Evolutionary conservation across 2,113 vertebrate species (phyloP).

Genomic region (Triplophysa tibetana): DNA sequence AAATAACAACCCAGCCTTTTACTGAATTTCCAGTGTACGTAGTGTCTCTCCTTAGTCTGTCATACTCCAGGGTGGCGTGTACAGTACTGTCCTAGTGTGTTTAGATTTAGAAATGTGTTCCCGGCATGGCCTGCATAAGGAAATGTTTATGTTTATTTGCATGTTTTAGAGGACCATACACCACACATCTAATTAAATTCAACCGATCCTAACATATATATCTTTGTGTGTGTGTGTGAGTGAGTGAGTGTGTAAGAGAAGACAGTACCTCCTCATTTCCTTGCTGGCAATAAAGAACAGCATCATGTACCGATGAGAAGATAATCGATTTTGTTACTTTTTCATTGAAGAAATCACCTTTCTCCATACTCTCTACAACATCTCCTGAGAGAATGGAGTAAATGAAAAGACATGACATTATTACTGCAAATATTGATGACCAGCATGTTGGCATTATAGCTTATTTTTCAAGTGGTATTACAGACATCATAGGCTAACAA

Average conservation of each 20-base stretch:
- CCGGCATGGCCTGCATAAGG: constrained; percentile 56
- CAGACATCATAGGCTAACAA: background rate
- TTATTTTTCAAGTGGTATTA: background rate
- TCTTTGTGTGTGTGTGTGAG: constrained; percentile 23
- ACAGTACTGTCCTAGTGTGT: background rate
- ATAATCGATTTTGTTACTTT: constrained; percentile 82
- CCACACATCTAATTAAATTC: background rate
- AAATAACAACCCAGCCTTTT: constrained; percentile 15
- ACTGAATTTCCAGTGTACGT: background rate
- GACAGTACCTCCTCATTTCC: constrained; percentile 38
- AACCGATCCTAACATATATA: background rate
- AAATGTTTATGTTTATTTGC: background rate
- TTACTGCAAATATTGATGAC: background rate
- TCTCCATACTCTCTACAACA: constrained; percentile 80
- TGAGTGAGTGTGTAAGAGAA: constrained; percentile 19
- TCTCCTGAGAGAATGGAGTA: constrained; percentile 61
- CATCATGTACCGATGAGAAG: constrained; percentile 83
- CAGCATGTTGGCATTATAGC: too few relatives aligned
- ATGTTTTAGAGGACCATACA: background rate
- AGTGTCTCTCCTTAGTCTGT: background rate
- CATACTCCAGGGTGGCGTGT: background rate
- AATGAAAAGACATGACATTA: background rate
- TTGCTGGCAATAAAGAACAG: constrained; percentile 71
- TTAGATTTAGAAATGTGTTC: constrained; percentile 63
- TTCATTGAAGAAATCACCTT: constrained; percentile 82